Percentiles rank a stretch among this genome's conserved stretches.
Evolutionary conservation across 1,140 invertebrate species (phyloP).

Genomic region (Harpegnathos saltator): DNA sequence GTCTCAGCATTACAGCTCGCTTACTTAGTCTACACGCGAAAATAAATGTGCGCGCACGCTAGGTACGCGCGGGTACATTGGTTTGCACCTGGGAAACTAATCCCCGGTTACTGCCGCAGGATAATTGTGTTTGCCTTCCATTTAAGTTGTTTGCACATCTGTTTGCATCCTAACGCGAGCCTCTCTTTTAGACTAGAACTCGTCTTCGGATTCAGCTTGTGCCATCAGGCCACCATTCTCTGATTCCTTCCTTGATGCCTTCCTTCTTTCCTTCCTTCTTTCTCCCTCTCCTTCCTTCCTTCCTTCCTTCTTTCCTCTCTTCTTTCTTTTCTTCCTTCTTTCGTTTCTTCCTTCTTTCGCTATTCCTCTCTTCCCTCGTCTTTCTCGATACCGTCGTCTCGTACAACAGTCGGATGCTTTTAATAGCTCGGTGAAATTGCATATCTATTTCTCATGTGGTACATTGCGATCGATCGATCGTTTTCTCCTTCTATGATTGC

Average conservation of each 20-base stretch:
- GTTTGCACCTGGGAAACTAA: conserved; percentile 73
- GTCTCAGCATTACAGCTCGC: conserved; percentile 24
- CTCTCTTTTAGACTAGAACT: conserved; percentile 59
- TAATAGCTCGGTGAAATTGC: conserved; percentile 48
- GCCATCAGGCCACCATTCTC: conserved; percentile 53
- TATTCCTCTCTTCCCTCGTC: background rate
- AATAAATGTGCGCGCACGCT: conserved; percentile 56
- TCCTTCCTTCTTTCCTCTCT: background rate
- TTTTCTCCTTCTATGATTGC: too few species aligned
- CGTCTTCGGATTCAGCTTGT: conserved; percentile 60
- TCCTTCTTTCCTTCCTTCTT: conserved; percentile 6
- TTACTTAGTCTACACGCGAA: conserved; percentile 51
- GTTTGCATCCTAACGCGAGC: conserved; percentile 73
- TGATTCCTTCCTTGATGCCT: conserved; percentile 3
- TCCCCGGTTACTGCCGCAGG: conserved; percentile 67
- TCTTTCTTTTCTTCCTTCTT: background rate
- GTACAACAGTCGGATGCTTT: background rate
- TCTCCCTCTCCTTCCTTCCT: background rate
- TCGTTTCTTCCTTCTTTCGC: background rate
- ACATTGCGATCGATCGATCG: background rate
- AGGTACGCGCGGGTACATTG: conserved; percentile 43
- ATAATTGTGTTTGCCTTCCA: conserved; percentile 84
- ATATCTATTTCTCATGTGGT: background rate
- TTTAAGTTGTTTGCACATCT: conserved; percentile 82
- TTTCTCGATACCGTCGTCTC: background rate